Evolutionary conservation across 2,797 vertebrate genomes (phyloP).

Genomic region (Amblyopsis hoosieri): DNA sequence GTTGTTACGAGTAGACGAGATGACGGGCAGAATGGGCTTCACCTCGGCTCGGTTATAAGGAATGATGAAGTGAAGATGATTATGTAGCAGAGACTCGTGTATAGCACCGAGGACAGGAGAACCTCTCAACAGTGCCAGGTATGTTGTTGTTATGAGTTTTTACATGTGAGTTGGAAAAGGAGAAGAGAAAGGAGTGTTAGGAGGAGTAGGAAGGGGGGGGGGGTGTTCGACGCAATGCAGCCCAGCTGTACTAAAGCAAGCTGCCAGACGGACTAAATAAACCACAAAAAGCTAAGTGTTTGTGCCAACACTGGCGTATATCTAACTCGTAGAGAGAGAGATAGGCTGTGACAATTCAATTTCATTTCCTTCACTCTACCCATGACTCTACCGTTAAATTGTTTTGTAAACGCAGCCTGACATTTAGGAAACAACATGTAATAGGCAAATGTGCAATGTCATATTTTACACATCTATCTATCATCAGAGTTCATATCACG

Average conservation of each 20-base stretch:
- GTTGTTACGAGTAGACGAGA: conserved; percentile 74
- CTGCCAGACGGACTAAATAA: conserved; percentile 76
- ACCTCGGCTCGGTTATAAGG: conserved; percentile 39
- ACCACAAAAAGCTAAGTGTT: conserved; percentile 69
- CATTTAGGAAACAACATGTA: too few relatives aligned
- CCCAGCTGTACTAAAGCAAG: conserved; percentile 78
- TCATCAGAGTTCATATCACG: too few relatives aligned
- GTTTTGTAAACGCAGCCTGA: too few relatives aligned
- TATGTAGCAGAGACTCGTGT: conserved; percentile 29
- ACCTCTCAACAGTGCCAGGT: conserved; percentile 66
- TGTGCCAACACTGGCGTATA: conserved; percentile 71
- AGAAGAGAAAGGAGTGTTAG: conserved; percentile 2
- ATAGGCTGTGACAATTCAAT: conserved; percentile 13
- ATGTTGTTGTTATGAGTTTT: conserved; percentile 70
- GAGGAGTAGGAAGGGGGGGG: conserved; percentile 46
- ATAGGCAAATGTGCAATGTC: too few relatives aligned
- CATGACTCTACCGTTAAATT: too few relatives aligned
- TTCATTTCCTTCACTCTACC: too few relatives aligned
- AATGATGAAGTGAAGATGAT: neutral
- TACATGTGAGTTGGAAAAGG: conserved; percentile 61
- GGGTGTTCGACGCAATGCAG: conserved; percentile 86
- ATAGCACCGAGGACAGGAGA: conserved; percentile 49
- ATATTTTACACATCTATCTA: too few relatives aligned
- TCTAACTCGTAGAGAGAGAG: conserved; percentile 52
- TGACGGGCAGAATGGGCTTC: conserved; percentile 60